phyloP scores from a whole-genome alignment of 1,140 invertebrate species.

The Oreohelix idahoensis region DNA sequence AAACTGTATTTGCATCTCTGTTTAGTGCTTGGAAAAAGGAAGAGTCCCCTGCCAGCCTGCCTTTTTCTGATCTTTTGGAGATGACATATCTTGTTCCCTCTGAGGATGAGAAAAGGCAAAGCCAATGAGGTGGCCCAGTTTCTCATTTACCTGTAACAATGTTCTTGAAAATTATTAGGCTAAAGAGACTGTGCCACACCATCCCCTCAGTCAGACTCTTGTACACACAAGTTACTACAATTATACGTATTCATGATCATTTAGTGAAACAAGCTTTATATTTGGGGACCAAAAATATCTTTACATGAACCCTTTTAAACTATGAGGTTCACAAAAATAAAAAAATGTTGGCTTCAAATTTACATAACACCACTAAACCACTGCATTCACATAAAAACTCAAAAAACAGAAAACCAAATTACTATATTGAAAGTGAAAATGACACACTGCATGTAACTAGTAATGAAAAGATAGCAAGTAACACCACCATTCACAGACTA shows the following conservation, averaged over 20 bases:
- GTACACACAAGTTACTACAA: background rate
- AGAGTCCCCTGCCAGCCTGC: background rate
- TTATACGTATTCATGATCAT: background rate
- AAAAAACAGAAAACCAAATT: no score
- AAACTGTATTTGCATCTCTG: constrained; percentile 3
- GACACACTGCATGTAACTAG: no score
- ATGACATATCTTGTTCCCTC: constrained; percentile 32
- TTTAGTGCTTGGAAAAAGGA: constrained; percentile 1
- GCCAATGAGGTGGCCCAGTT: constrained; percentile 15
- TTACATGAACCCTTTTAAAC: no score
- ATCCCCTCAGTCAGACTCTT: background rate
- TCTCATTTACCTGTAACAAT: constrained; percentile 1
- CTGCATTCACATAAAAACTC: no score
- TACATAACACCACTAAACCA: no score
- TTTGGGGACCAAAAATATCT: no score
- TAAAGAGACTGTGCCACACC: background rate
- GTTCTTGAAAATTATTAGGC: background rate
- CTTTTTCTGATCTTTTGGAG: constrained; percentile 19
- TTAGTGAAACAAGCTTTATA: background rate
- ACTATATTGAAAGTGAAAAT: no score
- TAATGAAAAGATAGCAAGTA: no score
- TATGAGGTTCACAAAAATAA: no score
- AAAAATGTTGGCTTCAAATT: no score
- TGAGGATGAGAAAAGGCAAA: constrained; percentile 37
- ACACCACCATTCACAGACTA: no score